These are phyloP conservation scores for Hydropotes inermis DNA, from an alignment of 2,113 vertebrate genomes.

Conservation along the genomic window DNA sequence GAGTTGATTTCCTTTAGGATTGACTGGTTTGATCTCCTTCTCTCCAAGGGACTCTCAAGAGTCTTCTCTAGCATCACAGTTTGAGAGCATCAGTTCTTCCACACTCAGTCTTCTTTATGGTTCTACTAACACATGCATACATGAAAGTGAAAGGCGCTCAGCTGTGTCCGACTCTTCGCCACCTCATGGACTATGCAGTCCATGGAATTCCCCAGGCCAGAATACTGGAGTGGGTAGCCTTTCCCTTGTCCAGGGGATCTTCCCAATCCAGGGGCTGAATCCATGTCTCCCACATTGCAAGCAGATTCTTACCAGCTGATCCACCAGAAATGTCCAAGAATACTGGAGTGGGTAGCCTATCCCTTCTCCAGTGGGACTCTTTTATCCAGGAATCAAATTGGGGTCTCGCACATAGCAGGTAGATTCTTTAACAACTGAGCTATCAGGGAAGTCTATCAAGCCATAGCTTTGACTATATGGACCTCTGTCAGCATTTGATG, in stretches of 20 bases:
- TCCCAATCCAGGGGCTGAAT: neutral
- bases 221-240: neutral
- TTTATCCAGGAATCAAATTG: neutral
- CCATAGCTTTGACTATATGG: neutral
- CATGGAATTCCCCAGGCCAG: neutral
- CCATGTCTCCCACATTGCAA: neutral
- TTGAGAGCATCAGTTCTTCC: neutral
- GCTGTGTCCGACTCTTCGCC: neutral
- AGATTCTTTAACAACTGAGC: neutral
- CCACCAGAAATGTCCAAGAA: neutral
- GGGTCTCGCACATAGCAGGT: neutral
- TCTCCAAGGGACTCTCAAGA: neutral
- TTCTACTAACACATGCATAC: neutral
- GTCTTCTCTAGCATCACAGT: neutral
- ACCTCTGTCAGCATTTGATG: neutral
- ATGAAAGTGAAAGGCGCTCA: neutral
- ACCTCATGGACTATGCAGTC: neutral
- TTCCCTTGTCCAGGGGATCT: neutral
- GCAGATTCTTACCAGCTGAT: neutral
- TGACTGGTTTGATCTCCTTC: neutral
- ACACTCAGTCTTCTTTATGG: neutral
- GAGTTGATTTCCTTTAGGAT: neutral
- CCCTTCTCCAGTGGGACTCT: neutral
- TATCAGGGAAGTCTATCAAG: neutral
- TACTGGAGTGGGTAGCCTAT: neutral